Base-by-base conservation (phyloP, 2,888 invertebrate species). In the Diplolepis rosae region DNA sequence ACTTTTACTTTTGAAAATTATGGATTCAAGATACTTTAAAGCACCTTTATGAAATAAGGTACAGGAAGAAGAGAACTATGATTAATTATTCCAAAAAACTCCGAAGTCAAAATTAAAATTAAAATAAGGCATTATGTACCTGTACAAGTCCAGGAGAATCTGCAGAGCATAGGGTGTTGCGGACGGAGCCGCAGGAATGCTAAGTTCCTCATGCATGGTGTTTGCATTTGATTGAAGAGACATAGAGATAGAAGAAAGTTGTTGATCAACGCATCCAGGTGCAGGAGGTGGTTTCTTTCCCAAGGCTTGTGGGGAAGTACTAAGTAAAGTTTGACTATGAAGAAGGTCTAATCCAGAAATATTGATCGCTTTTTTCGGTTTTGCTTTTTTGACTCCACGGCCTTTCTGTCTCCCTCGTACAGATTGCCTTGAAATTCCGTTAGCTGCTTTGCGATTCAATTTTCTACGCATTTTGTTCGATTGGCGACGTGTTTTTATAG, bases 231-330 rank as follows among this genome's bases (percentile, higher is more conserved):
- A 91, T 82, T 91, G 91, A 68, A 93, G 91, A 50, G 95, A 93
- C 24, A 88, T 79, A 66, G 91, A 91, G 67, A 96, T 90, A 52
- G 95, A 93, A 3, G 96, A 95, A 72, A 97, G 90, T 80, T 96
- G 96, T 87, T 97, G 96, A 89, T 96, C 97, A 71, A 97, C 95
- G 87, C 96, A 96, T 68, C 97, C 97, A 9, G 96, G 96, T 56
- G 96, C 96, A 32, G 96, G 95, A 45, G 95, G 95, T 76, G 94
- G 91, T 87, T 93, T 94, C 84, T 93, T 93, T 7, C 93, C 92
- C 82, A 91, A 90, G 61, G 92, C 91, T 88, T 95, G 95, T 66
- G 93, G 93, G 24, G 95, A 93, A 18, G 96, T 96, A 85, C 96
- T 96, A 6, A 96, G 92, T 78, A 97, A 90, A 42, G 97, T 97